phyloP scores from a whole-genome alignment of 1,140 invertebrate genomes.

The Holotrichia oblita region DNA sequence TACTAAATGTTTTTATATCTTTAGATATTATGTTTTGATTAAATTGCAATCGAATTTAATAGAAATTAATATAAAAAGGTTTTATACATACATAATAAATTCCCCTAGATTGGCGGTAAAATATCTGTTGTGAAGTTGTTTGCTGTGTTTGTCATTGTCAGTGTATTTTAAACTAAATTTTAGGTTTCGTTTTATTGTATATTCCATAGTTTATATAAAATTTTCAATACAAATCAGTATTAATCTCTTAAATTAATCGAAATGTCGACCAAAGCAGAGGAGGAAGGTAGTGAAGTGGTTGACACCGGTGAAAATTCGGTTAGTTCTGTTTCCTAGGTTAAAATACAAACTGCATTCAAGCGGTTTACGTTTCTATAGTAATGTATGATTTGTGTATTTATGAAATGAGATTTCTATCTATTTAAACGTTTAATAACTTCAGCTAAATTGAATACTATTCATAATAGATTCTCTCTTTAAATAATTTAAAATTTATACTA shows the following conservation, averaged over 20 bases:
- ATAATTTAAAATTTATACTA: neutral
- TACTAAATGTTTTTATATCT: too few relatives aligned
- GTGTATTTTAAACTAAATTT: neutral
- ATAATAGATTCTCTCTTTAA: neutral
- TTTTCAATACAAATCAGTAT: slow-evolving; percentile 27
- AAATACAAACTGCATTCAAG: neutral
- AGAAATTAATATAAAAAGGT: too few relatives aligned
- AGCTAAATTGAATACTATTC: neutral
- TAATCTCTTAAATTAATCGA: neutral
- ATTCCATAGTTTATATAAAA: slow-evolving; percentile 9
- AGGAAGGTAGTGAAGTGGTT: slow-evolving; percentile 63
- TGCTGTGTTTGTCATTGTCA: slow-evolving; percentile 4
- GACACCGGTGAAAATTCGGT: slow-evolving; percentile 69
- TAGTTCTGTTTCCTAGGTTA: slow-evolving; percentile 49
- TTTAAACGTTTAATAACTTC: neutral
- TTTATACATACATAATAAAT: too few relatives aligned
- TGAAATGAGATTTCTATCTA: neutral
- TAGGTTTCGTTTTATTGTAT: neutral
- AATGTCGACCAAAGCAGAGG: slow-evolving; percentile 62
- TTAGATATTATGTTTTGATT: too few relatives aligned
- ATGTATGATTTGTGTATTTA: neutral
- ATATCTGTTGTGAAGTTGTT: neutral
- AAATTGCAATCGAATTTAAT: too few relatives aligned
- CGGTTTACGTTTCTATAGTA: slow-evolving; percentile 28
- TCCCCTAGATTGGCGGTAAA: neutral